Base-by-base conservation (phyloP, 2,113 vertebrate species). In the Microcebus murinus region DNA sequence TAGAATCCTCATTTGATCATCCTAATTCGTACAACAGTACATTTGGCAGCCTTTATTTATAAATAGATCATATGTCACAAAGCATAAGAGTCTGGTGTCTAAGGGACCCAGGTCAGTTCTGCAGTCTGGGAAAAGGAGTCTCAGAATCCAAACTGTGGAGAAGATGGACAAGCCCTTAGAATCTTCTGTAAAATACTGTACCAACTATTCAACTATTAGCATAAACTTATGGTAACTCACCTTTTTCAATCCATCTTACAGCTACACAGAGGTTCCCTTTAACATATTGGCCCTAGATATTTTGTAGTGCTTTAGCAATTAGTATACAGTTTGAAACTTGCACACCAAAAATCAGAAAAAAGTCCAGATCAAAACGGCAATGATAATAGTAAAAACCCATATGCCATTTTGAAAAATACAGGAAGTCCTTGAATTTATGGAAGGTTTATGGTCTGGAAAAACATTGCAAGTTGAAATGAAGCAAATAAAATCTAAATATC, bases 401-500 rank as follows among this genome's bases (percentile, higher is more conserved):
- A 25, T 86, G 2, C 68, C 15, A 82, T 63, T 94, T 91, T 82
- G 80, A 95, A 91, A 96, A 94, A 48, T 89, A 96, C 14, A 95
- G 71, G 55, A 31, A 96, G 45, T 87, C 13, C 25, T 96, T 94
- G 61, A 92, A 74, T 82, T 96, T 83, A 73, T 73, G 34, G 48
- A 91, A 11, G 10, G 57, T 89, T 94, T 91, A 83, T 90, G 67
- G 42, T 79, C 61, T 96, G 50, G 55, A 96, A 91, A 96, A 17
- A 94, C 70, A 94, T 4, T 77, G 21, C 39, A 96, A 70, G 29
- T 96, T 88, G 42, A 97, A 95, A 86, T 52, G 61, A 91, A 67
- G 77, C 93, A 91, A 97, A 96, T 77, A 48, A 93, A 93, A 91
- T 52, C 50, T 88, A 86, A 55, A 94, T 83, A 89, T 74, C 85